Conservation (phyloP, 2,113 vertebrate species). For the Hepsetus odoe region DNA sequence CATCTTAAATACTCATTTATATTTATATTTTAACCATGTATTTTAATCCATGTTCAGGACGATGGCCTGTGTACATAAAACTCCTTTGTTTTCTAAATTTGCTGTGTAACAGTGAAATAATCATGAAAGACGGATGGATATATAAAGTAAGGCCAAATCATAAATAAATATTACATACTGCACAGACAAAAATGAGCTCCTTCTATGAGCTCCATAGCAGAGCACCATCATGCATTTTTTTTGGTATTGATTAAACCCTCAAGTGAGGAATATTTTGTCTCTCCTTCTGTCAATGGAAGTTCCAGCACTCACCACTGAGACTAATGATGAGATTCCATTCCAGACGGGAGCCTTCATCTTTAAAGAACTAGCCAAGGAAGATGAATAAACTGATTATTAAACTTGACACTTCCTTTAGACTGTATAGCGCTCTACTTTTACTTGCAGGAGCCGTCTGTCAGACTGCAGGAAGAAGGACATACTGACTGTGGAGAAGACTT, state of each 20-base stretch:
- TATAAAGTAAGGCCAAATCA: neutral
- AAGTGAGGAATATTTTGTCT: neutral
- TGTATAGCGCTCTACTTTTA: neutral
- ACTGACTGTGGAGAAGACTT: neutral
- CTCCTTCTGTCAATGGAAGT: conserved; percentile 6
- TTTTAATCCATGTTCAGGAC: too few species aligned
- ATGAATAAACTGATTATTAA: conserved; percentile 19
- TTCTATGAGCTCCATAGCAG: neutral
- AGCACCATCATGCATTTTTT: conserved; percentile 10
- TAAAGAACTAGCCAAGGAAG: conserved; percentile 15
- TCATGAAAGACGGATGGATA: neutral
- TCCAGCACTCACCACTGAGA: conserved; percentile 1
- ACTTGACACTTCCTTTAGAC: conserved; percentile 20
- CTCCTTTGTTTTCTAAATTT: too few species aligned
- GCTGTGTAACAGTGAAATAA: neutral
- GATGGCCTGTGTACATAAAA: too few species aligned
- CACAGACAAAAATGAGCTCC: neutral
- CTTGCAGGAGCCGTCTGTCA: conserved; percentile 1
- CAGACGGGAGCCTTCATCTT: neutral
- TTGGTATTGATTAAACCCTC: conserved; percentile 23
- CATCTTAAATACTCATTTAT: too few species aligned
- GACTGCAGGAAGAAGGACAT: neutral
- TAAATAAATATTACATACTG: neutral
- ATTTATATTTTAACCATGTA: too few species aligned
- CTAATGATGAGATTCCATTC: conserved; percentile 18